phyloP scores from a whole-genome alignment of 2,113 vertebrate genomes.

The Pomatorhinus ruficollis region DNA sequence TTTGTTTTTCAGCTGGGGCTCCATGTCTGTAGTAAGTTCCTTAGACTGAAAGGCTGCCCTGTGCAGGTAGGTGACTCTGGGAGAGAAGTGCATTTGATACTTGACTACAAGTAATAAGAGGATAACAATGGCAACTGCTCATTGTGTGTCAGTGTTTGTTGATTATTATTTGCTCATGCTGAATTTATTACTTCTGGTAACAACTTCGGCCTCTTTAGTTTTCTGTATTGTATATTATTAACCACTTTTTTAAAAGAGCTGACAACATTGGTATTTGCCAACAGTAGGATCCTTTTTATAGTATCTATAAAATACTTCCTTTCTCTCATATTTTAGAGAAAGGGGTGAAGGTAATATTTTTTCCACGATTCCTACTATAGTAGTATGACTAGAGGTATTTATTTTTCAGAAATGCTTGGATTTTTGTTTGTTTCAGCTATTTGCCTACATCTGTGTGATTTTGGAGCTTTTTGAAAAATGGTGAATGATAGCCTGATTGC shows the following conservation, averaged over 20 bases:
- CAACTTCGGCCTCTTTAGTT: not conserved
- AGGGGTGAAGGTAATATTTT: not conserved
- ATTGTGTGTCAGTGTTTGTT: not conserved
- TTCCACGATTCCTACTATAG: not conserved
- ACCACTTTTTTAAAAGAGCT: not conserved
- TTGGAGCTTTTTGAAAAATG: not conserved
- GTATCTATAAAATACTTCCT: not conserved
- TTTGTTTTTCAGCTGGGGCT: not conserved
- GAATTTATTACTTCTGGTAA: not conserved
- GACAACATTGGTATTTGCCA: not conserved
- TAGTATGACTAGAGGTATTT: not conserved
- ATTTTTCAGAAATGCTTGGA: not conserved
- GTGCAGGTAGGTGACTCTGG: not conserved
- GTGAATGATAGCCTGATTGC: not conserved
- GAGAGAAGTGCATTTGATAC: not conserved
- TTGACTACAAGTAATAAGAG: not conserved
- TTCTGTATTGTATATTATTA: not conserved
- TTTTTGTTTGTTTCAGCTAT: conserved; percentile 29
- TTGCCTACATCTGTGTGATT: not conserved
- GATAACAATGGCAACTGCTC: not conserved
- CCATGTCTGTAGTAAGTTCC: not conserved
- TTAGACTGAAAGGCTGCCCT: not conserved
- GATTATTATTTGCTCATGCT: not conserved
- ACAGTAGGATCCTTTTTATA: not conserved
- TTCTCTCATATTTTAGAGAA: not conserved